Evolutionary conservation across 2,113 vertebrate species (phyloP).

Genomic region (Murina feae): DNA sequence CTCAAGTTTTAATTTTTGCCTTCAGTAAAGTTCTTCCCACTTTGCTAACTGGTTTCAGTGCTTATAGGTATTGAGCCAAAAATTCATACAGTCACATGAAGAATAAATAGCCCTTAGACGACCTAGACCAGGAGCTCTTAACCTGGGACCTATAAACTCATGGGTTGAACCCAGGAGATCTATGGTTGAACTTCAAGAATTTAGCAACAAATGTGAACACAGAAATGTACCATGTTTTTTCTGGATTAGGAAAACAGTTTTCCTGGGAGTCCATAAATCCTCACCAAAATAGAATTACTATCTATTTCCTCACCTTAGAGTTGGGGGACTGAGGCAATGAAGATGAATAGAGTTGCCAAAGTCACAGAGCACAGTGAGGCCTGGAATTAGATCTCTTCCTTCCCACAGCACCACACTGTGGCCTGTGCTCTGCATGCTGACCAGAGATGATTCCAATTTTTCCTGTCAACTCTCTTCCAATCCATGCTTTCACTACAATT

Average conservation of each 20-base stretch:
- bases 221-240: background rate
- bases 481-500: background rate
- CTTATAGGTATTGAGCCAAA: background rate
- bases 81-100: background rate
- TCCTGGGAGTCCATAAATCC: background rate
- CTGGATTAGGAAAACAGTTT: background rate
- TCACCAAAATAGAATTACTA: background rate
- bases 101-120: background rate
- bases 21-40: background rate
- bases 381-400: background rate
- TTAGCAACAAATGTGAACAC: background rate
- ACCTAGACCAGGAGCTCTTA: background rate
- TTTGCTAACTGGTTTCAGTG: background rate
- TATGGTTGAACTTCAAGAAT: background rate
- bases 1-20: slow-evolving; percentile 36
- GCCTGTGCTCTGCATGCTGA: background rate
- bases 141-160: background rate
- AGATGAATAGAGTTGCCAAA: background rate
- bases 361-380: background rate
- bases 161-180: background rate
- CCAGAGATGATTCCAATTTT: background rate
- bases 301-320: background rate
- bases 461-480: background rate
- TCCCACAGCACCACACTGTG: background rate
- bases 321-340: background rate